A percentile compares a stretch with the other conserved stretches of the same genome.
phyloP scores from a whole-genome alignment of 2,888 invertebrate species.

The Rhagophthalmus giganteus region DNA sequence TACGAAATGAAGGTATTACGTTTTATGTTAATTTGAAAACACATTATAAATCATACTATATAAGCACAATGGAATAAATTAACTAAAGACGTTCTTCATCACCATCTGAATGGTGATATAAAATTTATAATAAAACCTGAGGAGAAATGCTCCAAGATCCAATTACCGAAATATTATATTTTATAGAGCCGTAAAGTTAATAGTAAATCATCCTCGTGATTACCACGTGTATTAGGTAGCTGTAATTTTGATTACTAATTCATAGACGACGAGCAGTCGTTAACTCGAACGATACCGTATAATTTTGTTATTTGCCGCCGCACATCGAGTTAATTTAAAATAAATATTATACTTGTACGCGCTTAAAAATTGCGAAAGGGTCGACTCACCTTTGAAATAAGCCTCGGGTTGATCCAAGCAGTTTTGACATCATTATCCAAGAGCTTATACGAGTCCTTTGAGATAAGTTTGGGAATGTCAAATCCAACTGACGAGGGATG shows the following conservation, averaged over 20 bases:
- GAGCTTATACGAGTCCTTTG: conserved; percentile 58
- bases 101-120: conserved; percentile 1
- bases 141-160: conserved; percentile 33
- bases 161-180: conserved; percentile 42
- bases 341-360: no score
- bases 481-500: conserved; percentile 38
- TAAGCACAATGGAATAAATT: conserved; percentile 1
- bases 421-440: conserved; percentile 63
- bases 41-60: conserved; percentile 4
- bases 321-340: no score
- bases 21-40: conserved; percentile 5
- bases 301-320: no score
- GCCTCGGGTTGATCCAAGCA: conserved; percentile 62
- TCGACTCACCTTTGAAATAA: conserved; percentile 59
- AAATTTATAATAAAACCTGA: conserved; percentile 17
- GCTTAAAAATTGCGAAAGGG: neutral
- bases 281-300: no score
- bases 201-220: conserved; percentile 40
- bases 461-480: conserved; percentile 54
- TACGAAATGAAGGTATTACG: conserved; percentile 5
- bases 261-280: conserved; percentile 8
- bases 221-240: conserved; percentile 18
- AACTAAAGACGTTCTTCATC: neutral
- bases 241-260: conserved; percentile 12
- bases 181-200: conserved; percentile 40